Evolutionary conservation across 2,113 vertebrate species (phyloP).

Genomic region (Epinephelus lanceolatus): DNA sequence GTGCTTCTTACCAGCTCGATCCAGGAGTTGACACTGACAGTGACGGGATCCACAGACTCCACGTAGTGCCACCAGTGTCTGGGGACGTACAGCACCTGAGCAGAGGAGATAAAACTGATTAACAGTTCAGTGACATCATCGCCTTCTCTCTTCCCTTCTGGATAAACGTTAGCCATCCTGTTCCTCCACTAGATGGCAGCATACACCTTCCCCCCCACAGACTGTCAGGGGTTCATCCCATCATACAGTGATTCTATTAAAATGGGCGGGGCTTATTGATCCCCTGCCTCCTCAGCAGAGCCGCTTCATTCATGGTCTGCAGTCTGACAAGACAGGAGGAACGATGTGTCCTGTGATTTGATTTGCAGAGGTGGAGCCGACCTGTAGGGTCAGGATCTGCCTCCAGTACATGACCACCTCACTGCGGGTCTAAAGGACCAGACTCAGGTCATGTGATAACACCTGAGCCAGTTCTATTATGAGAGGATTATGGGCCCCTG

Average conservation of each 20-base stretch:
- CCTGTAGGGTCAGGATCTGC: neutral
- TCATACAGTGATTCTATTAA: slow-evolving; percentile 49
- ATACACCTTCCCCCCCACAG: neutral
- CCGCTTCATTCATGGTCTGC: slow-evolving; percentile 32
- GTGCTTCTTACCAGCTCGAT: slow-evolving; percentile 90
- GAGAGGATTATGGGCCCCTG: too few species aligned
- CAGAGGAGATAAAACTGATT: neutral
- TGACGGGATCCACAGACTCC: slow-evolving; percentile 93
- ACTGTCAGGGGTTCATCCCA: neutral
- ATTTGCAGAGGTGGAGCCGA: slow-evolving; percentile 41
- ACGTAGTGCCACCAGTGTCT: slow-evolving; percentile 99
- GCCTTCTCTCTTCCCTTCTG: too few species aligned
- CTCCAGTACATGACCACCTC: neutral
- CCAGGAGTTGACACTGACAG: slow-evolving; percentile 97
- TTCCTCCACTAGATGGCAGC: slow-evolving; percentile 74
- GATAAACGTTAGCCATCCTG: neutral
- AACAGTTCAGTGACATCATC: too few species aligned
- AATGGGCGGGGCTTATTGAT: slow-evolving; percentile 53
- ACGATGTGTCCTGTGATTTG: slow-evolving; percentile 35
- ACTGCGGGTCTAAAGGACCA: neutral
- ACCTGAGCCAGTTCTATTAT: neutral
- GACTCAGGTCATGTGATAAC: neutral
- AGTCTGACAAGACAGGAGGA: slow-evolving; percentile 47
- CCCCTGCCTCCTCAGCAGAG: slow-evolving; percentile 16
- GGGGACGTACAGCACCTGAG: slow-evolving; percentile 94